Evolutionary conservation across 1,140 invertebrate species (phyloP).

Genomic region (Monochamus saltuarius): DNA sequence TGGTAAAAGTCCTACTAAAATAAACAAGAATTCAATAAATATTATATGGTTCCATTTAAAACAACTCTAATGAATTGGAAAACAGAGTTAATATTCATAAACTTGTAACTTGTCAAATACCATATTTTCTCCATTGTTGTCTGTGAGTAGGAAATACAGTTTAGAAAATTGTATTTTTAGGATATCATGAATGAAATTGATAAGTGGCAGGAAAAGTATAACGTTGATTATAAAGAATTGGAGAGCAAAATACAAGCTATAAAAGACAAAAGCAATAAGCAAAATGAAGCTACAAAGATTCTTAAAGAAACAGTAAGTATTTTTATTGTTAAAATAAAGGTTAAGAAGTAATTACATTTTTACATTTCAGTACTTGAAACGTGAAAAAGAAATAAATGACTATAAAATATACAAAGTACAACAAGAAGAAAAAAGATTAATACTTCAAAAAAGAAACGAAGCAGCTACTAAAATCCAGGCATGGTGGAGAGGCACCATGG

Average conservation of each 20-base stretch:
- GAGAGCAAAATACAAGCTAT: constrained; percentile 34
- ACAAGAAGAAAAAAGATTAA: constrained; percentile 30
- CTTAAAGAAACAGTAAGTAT: constrained; percentile 19
- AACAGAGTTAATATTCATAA: too few relatives aligned
- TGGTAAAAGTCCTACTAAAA: too few relatives aligned
- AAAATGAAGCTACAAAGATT: constrained; percentile 18
- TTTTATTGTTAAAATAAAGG: background rate
- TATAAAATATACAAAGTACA: constrained; percentile 41
- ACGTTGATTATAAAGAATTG: constrained; percentile 33
- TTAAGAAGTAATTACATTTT: background rate
- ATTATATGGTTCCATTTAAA: too few relatives aligned
- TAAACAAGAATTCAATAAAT: too few relatives aligned
- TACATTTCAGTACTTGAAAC: constrained; percentile 37
- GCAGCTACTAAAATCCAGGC: constrained; percentile 58
- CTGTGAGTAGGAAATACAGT: too few relatives aligned
- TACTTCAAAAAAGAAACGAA: constrained; percentile 24
- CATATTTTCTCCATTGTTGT: too few relatives aligned
- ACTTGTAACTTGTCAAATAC: too few relatives aligned
- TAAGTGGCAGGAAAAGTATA: constrained; percentile 41
- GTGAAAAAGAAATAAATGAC: constrained; percentile 39
- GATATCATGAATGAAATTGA: constrained; percentile 36
- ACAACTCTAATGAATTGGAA: too few relatives aligned
- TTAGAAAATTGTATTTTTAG: constrained; percentile 20
- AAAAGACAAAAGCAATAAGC: constrained; percentile 26
- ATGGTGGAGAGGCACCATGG: constrained; percentile 72